Evolutionary conservation across 2,888 invertebrate genomes (phyloP).

Genomic region (Xestia rhomboidea): DNA sequence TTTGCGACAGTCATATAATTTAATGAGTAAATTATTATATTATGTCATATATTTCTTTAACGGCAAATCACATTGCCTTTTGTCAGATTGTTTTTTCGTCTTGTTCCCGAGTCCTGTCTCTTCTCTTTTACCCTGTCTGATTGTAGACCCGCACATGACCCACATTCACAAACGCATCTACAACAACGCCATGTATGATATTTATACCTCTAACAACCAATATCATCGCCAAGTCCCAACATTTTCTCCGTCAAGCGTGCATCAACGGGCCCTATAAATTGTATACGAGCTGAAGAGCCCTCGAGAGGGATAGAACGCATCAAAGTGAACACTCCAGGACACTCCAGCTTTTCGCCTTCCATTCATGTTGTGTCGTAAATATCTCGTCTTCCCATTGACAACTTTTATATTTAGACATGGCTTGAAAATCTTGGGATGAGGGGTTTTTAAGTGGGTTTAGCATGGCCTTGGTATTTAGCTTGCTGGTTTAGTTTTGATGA

Average conservation of each 20-base stretch:
- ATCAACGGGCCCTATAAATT: constrained; percentile 26
- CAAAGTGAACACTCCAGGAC: constrained; percentile 47
- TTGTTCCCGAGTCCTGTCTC: too few relatives aligned
- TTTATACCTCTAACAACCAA: not conserved
- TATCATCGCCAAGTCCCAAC: constrained; percentile 1
- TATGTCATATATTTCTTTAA: not conserved
- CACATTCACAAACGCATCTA: not conserved
- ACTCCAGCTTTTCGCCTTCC: constrained; percentile 26
- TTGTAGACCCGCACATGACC: not conserved
- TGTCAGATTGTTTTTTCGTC: not conserved
- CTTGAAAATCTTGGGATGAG: constrained; percentile 1
- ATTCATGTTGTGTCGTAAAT: constrained; percentile 51
- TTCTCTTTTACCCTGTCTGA: too few relatives aligned
- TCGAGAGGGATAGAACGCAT: constrained; percentile 19
- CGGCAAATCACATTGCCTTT: not conserved
- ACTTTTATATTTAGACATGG: constrained; percentile 29
- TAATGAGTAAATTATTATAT: not conserved
- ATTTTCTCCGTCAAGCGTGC: constrained; percentile 18
- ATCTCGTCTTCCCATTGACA: constrained; percentile 21
- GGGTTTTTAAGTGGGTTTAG: not conserved
- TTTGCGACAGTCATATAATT: not conserved
- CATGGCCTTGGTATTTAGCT: not conserved
- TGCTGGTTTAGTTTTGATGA: not conserved
- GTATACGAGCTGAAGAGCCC: constrained; percentile 22
- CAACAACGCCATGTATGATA: not conserved